Base-by-base conservation (phyloP, 2,888 invertebrate species). In the Choreutis nemorana region DNA sequence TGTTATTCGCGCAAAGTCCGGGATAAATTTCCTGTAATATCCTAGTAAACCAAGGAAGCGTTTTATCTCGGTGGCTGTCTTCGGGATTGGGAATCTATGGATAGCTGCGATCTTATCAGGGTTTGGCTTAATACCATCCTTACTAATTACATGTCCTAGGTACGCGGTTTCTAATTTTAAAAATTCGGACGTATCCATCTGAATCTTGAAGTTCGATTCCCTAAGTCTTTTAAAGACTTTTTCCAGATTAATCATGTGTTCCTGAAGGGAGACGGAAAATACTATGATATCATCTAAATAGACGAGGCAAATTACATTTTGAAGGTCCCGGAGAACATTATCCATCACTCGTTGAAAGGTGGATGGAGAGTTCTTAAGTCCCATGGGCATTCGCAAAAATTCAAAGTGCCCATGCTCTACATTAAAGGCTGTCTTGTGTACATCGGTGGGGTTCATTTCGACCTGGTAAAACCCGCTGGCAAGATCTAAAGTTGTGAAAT, bases 211-310 rank as follows among this genome's bases (percentile, higher is more conserved):
- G 14, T 45, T 45, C 0, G 38, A 38, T 5, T 44, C 40, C 1
- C 40, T 10, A 1, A 44, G 23, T 36, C 37, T 33, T 8, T 39
- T 4, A 9, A 22, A 22, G 9, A 22, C 22, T 22, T 22, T 22
- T 22, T 22, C 22, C 22, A n/a, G n/a, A n/a, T n/a, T n/a, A n/a
- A n/a, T n/a, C n/a, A n/a, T n/a, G n/a, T 48, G 45, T 31, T 48
- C 47, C 20, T 50, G 44, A 0, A 48, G 31, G 0, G 42, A 41
- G 2, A 40, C 41, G 8, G 36, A 39, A 14, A 40, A 48, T 1
- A 53, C 39, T 5, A 56, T 36, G 1, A 55, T 48, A 23, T 56
- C 55, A 26, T 55, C 54, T 1, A 53, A 13, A 24, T 55, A 55
- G 1, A 46, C 45, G 1, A 47, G 15, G 20, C 46, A 43, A 1